Evolutionary conservation across 2,113 vertebrate species (phyloP), one percentile per base, ranked within the genome.

Genomic region (Crotalus helleri): DNA sequence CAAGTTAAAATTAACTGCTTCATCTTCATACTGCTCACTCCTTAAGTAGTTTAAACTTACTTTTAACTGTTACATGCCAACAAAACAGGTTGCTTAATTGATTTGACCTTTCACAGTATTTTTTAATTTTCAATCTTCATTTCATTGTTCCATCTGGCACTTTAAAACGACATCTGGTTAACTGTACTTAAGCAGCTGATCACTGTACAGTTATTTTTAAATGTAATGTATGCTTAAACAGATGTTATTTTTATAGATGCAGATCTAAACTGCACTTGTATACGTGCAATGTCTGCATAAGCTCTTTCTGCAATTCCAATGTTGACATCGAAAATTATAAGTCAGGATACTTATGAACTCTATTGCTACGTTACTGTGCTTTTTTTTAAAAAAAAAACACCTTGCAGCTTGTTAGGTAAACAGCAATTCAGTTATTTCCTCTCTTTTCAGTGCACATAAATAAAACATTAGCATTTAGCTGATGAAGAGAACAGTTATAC

Each of bases 131-230:
- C 99, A 99, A 98, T 99, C 98, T 98, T 98, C 97, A 98, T 99
- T 99, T 99, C 99, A 99, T 99, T 99, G 99, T 99, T 99, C 99
- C 99, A 99, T 99, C 99, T 99, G 99, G 99, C 98, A 98, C 98
- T 99, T 99, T 99, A 98, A 98, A 98, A 98, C 98, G 98, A 99
- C 99, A 99, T 99, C 99, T 99, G 99, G 98, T 98, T 99, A 99
- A 99, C 99, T 99, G 99, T 99, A 99, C 99, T 99, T 98, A 98
- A 98, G 97, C 98, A 98, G 98, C 98, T 99, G 99, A 99, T 99
- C 99, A 99, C 98, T 99, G 99, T 98, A 98, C 99, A 98, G 98
- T 98, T 99, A 99, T 99, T 99, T 99, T 99, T 98, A 99, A 99
- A 99, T 98, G 98, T 99, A 99, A 99, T 99, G 98, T 99, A 99